A percentile compares a stretch with the other conserved stretches of the same genome.
Conservation (phyloP, 2,888 invertebrate genomes). For the Icerya purchasi region DNA sequence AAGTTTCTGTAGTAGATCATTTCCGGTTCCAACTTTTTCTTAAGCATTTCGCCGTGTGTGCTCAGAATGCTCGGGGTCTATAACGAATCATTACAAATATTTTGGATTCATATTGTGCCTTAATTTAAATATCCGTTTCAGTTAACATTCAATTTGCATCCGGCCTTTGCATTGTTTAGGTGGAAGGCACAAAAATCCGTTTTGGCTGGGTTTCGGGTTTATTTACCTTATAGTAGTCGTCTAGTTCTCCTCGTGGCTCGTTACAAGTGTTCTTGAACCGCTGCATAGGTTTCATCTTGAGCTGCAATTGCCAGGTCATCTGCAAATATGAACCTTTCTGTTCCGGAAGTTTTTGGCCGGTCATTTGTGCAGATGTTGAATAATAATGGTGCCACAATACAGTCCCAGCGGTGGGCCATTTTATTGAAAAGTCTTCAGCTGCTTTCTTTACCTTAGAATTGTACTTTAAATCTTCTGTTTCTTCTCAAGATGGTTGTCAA, state of each 20-base stretch:
- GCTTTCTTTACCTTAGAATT: conserved; percentile 5
- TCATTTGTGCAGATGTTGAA: conserved; percentile 12
- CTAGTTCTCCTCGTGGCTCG: conserved; percentile 1
- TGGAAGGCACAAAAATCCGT: conserved; percentile 12
- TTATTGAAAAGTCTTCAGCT: conserved; percentile 6
- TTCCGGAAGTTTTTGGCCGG: conserved; percentile 1
- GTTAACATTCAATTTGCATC: conserved; percentile 11
- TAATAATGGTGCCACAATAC: conserved; percentile 1
- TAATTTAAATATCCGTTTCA: conserved; percentile 8
- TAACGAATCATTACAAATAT: neutral
- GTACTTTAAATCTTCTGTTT: conserved; percentile 10
- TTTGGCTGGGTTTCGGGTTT: conserved; percentile 11
- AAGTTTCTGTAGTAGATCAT: neutral
- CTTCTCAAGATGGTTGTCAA: conserved; percentile 2
- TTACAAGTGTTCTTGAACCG: conserved; percentile 5
- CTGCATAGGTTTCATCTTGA: conserved; percentile 3
- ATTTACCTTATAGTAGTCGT: conserved; percentile 4
- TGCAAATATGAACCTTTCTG: conserved; percentile 5
- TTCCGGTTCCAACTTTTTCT: neutral
- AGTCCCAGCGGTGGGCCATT: no score
- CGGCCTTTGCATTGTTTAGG: conserved; percentile 12
- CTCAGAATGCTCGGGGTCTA: neutral
- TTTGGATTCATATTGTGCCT: neutral
- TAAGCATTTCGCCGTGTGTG: neutral
- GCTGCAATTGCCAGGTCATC: conserved; percentile 6